These are phyloP conservation scores for Stomatorhinus walkeri DNA, from an alignment of 2,797 vertebrate genomes.

Conservation along the genomic window DNA sequence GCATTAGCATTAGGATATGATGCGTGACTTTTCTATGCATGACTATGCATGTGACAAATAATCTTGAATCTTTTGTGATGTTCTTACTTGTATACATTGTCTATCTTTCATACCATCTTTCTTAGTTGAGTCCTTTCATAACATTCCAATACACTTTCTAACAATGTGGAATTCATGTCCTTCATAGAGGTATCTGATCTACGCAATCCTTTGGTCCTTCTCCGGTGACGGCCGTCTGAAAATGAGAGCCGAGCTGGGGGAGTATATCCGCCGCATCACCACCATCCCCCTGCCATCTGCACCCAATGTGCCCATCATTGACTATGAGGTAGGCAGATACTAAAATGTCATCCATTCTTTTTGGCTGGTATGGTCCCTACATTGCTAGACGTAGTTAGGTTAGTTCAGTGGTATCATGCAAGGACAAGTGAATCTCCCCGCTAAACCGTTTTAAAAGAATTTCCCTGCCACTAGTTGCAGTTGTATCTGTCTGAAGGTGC, in stretches of 20 bases:
- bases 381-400: neutral
- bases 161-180: neutral
- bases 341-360: neutral
- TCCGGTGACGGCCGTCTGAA: constrained; percentile 94
- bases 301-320: constrained; percentile 94
- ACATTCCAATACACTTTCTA: neutral
- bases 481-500: neutral
- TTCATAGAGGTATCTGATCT: constrained; percentile 83
- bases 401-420: neutral
- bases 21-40: neutral
- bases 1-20: neutral
- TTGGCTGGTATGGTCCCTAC: neutral
- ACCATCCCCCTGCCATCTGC: constrained; percentile 84
- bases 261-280: constrained; percentile 94
- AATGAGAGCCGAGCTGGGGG: constrained; percentile 92
- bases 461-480: neutral
- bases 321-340: constrained; percentile 75
- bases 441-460: neutral
- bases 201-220: constrained; percentile 96
- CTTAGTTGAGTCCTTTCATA: neutral
- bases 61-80: neutral
- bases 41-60: too few relatives aligned
- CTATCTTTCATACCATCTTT: neutral
- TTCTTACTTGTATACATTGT: neutral
- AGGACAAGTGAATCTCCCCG: neutral